Evolutionary conservation across 1,140 invertebrate species (phyloP), one percentile per base, ranked within the genome.

Genomic region (Physella acuta): DNA sequence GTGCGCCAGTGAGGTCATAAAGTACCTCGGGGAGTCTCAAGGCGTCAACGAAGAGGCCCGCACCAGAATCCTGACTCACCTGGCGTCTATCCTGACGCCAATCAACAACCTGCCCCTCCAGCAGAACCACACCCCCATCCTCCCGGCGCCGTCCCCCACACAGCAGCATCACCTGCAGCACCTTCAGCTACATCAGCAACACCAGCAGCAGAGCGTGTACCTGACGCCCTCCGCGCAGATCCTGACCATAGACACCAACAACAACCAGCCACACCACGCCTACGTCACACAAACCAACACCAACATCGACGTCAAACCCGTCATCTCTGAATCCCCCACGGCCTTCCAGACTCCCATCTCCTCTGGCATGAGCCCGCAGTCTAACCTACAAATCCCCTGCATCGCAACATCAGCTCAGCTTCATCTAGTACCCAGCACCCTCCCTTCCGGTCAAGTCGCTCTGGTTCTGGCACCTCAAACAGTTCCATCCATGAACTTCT

Each of bases 1-100:
- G 79, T 96, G 94, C 79, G 91, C 93, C 30, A 88, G 89, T 17
- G 93, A 95, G 85, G 93, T 95, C 5, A 88, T 90, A 58, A 89
- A 92, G 69, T 95, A 92, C 80, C 85, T 97, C 76, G 90, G 92
- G 24, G 89, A 91, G 58, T 90, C 92, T 81, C 92, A 93, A 56
- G 91, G 92, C 67, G 92, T 95, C 67, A 93, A 94, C 80, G 89
- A 93, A 37, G 89, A 91, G 8, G 67, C 78, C n/a, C 81, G 80
- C 68, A 81, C 52, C 37, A 79, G 58, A 30, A 61, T 75, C 58
- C 70, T 76, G 5, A 66, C 68, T 44, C 78, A 77, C 64, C 37
- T 78, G 37, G 61, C 73, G 58, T 70, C 62, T 67, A 72, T 74
- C 60, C 87, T 74, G 37, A 73, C 72, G 26, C 64, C 73, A 28